Evolutionary conservation across 53 echinoderm and acorn worm species (phyloP).

Genomic region (Hippasteria phrygiana): DNA sequence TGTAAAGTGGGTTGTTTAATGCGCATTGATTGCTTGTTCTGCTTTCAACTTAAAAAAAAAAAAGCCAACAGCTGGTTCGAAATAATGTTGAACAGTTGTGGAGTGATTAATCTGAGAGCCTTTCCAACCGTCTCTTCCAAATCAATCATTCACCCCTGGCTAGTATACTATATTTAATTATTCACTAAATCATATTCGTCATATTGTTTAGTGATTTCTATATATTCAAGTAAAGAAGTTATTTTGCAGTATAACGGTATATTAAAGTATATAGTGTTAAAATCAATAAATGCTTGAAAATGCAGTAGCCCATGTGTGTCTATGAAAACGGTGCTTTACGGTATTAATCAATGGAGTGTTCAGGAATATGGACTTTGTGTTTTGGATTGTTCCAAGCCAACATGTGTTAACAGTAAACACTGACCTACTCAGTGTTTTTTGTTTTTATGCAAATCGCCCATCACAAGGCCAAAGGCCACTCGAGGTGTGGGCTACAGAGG

Average conservation of each 20-base stretch:
- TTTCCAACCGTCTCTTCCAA: background rate
- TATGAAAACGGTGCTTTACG: background rate
- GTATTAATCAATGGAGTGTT: background rate
- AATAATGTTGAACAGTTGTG: conserved; percentile 1
- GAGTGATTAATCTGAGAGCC: background rate
- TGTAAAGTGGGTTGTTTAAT: conserved; percentile 8
- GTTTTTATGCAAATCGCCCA: too few species aligned
- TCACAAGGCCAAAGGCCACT: too few species aligned
- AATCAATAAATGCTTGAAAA: background rate
- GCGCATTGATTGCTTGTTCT: conserved; percentile 13
- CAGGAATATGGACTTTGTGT: background rate
- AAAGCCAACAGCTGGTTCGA: background rate
- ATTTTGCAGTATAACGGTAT: too few species aligned
- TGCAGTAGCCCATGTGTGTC: too few species aligned
- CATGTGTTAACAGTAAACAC: background rate
- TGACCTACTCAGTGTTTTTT: background rate
- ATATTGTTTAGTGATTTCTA: background rate
- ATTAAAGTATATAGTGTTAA: background rate
- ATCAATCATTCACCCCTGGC: background rate
- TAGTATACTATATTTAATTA: background rate
- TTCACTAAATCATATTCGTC: background rate
- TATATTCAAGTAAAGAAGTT: background rate
- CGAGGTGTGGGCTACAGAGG: too few species aligned
- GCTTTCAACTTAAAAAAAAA: too few species aligned
- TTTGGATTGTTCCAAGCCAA: background rate